phyloP scores from a whole-genome alignment of 2,113 vertebrate genomes.

The Phrynosoma platyrhinos region DNA sequence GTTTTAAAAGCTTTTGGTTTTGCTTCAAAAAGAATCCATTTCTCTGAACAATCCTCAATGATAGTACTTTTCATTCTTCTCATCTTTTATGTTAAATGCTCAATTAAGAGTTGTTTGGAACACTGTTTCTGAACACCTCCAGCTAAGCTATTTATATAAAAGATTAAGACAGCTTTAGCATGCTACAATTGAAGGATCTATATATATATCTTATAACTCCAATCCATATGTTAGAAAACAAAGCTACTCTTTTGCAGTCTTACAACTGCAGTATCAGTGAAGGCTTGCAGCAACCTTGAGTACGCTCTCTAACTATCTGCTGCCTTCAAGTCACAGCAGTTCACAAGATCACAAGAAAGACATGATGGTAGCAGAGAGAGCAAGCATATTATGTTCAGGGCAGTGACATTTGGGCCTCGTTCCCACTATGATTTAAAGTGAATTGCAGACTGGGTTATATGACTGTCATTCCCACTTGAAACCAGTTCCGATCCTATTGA shows the following conservation, averaged over 20 bases:
- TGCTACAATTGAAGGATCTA: neutral
- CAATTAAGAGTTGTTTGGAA: neutral
- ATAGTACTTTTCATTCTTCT: neutral
- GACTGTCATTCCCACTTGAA: too few relatives aligned
- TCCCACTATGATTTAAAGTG: too few relatives aligned
- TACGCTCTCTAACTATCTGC: neutral
- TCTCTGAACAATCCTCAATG: neutral
- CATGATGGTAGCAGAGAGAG: accelerated
- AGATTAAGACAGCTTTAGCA: conserved; percentile 12
- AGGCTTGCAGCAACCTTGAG: neutral
- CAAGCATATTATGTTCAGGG: neutral
- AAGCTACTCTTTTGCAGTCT: neutral
- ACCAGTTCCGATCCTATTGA: too few relatives aligned
- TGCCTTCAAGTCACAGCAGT: neutral
- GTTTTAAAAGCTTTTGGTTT: conserved; percentile 16
- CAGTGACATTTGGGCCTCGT: too few relatives aligned
- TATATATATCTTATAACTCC: neutral
- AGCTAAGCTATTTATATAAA: conserved; percentile 44
- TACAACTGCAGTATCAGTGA: neutral
- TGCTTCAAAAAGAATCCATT: neutral
- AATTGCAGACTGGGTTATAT: too few relatives aligned
- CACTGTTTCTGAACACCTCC: conserved; percentile 17
- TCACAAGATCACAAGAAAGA: neutral
- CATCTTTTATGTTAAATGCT: conserved; percentile 30
- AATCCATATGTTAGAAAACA: conserved; percentile 6